phyloP scores from a whole-genome alignment of 2,113 vertebrate species.

The Pteruthius melanotis region DNA sequence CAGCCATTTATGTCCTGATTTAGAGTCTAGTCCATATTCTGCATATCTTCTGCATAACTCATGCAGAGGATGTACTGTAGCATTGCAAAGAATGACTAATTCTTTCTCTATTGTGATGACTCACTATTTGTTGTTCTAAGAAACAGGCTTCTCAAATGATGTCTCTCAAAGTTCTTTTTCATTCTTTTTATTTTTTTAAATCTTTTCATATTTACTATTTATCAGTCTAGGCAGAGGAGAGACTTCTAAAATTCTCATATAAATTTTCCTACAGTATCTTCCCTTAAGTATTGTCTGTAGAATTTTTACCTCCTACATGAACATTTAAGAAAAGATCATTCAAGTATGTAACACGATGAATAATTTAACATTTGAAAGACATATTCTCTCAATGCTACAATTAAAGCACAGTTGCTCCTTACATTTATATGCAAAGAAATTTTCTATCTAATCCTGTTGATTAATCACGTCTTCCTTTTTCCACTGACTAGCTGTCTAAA shows the following conservation, averaged over 20 bases:
- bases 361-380: constrained; percentile 59
- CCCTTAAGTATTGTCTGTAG: neutral
- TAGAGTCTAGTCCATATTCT: constrained; percentile 13
- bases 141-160: constrained; percentile 42
- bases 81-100: constrained; percentile 58
- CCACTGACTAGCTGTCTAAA: constrained; percentile 20
- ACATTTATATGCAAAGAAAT: constrained; percentile 23
- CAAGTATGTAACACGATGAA: constrained; percentile 6
- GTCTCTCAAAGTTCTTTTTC: neutral
- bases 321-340: constrained; percentile 37
- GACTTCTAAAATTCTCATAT: neutral
- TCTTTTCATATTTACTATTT: constrained; percentile 34
- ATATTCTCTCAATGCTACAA: constrained; percentile 45
- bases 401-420: constrained; percentile 26
- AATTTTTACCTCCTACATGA: constrained; percentile 17
- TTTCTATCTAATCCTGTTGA: constrained; percentile 29
- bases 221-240: neutral
- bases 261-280: constrained; percentile 1
- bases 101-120: constrained; percentile 56
- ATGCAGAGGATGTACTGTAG: constrained; percentile 13
- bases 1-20: constrained; percentile 10
- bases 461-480: constrained; percentile 18
- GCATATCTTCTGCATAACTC: constrained; percentile 33
- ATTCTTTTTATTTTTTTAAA: neutral
- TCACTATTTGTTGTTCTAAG: constrained; percentile 63